These are phyloP conservation scores for Ornithoptera alexandrae DNA, from an alignment of 2,888 invertebrate genomes.

Conservation along the genomic window DNA sequence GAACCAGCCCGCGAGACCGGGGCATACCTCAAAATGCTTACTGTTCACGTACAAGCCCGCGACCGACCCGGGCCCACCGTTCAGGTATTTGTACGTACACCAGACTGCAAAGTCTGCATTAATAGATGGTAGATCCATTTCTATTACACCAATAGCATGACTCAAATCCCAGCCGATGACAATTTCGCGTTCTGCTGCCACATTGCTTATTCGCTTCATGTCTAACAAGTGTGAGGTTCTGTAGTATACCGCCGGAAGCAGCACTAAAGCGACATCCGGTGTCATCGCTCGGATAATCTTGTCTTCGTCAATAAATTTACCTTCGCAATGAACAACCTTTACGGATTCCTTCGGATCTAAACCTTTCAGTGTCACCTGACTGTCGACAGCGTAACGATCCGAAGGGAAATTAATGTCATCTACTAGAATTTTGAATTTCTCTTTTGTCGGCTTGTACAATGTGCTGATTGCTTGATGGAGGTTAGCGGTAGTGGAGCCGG, in stretches of 20 bases:
- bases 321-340: conserved; percentile 55
- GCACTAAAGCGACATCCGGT: conserved; percentile 55
- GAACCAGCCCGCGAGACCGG: conserved; percentile 64
- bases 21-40: conserved; percentile 55
- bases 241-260: conserved; percentile 61
- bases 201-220: conserved; percentile 55
- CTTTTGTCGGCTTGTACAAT: conserved; percentile 58
- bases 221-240: conserved; percentile 64
- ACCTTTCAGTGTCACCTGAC: conserved; percentile 62
- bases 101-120: conserved; percentile 67
- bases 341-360: conserved; percentile 59
- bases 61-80: conserved; percentile 63
- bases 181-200: conserved; percentile 54
- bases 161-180: conserved; percentile 67
- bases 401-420: conserved; percentile 68
- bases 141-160: conserved; percentile 60
- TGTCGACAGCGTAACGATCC: conserved; percentile 65
- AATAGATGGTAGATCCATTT: conserved; percentile 56
- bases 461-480: conserved; percentile 66
- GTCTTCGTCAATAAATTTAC: conserved; percentile 54
- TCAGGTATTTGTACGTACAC: conserved; percentile 71
- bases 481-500: conserved; percentile 55
- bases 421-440: conserved; percentile 61
- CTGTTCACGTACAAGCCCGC: conserved; percentile 62
- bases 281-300: conserved; percentile 64